These are phyloP conservation scores for Benitochromis conjunctus DNA, from an alignment of 2,113 vertebrate species.

Conservation along the genomic window DNA sequence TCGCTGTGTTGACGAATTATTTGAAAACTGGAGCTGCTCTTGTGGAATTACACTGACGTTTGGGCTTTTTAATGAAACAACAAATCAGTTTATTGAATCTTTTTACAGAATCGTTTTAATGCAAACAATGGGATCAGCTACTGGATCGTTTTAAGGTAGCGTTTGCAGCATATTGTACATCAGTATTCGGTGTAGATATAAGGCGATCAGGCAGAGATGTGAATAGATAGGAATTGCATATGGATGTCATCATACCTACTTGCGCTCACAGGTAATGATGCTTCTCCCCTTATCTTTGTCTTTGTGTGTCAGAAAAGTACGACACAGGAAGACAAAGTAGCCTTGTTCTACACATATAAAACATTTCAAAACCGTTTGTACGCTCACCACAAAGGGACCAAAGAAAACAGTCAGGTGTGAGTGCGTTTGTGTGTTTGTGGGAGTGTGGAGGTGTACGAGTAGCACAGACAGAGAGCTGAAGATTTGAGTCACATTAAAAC, in stretches of 20 bases:
- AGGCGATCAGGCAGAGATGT: not conserved
- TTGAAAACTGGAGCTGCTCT: not conserved
- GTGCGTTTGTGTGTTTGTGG: not conserved
- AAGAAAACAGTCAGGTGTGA: not conserved
- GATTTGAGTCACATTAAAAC: conserved; percentile 13
- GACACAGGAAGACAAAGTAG: not conserved
- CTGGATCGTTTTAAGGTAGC: not conserved
- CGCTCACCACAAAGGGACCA: not conserved
- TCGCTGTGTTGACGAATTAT: fast-evolving
- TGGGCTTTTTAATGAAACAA: not conserved
- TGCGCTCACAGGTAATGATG: conserved; percentile 37
- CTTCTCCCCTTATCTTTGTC: conserved; percentile 13
- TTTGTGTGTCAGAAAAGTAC: conserved; percentile 7
- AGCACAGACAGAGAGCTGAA: not conserved
- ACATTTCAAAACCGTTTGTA: conserved; percentile 3
- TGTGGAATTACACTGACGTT: not conserved
- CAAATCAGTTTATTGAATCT: not conserved
- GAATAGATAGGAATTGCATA: conserved; percentile 11
- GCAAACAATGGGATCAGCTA: not conserved
- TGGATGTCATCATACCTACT: conserved; percentile 51
- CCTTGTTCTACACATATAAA: conserved; percentile 22
- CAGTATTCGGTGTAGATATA: not conserved
- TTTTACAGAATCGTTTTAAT: not conserved
- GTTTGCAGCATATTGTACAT: not conserved
- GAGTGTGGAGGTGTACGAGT: not conserved